A percentile compares a stretch with the other conserved stretches of the same genome.
Evolutionary conservation across 1,140 invertebrate genomes (phyloP).

Genomic region (Bombyx mandarina): DNA sequence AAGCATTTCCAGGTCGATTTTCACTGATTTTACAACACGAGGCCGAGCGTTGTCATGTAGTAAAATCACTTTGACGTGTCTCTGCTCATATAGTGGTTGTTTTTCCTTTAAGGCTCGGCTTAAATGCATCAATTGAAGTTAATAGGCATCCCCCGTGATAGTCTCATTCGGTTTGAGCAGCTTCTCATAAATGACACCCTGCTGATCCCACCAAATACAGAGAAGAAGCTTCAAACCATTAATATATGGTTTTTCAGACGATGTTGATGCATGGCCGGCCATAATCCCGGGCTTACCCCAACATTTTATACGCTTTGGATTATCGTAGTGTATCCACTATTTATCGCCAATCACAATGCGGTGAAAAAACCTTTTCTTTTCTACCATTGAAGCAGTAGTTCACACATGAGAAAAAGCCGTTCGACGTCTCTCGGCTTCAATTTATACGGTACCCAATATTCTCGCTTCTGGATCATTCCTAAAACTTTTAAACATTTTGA

Average conservation of each 20-base stretch:
- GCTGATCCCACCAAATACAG: constrained; percentile 5
- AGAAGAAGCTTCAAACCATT: constrained; percentile 3
- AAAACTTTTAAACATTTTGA: background rate
- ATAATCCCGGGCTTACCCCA: too few species aligned
- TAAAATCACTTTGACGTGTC: background rate
- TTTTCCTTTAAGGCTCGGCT: background rate
- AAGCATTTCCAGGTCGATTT: constrained; percentile 1
- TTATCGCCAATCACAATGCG: background rate
- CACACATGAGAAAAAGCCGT: constrained; percentile 5
- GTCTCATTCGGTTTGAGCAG: constrained; percentile 6
- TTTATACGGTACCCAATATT: constrained; percentile 1
- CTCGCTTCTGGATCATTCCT: constrained; percentile 4
- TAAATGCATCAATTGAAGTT: background rate
- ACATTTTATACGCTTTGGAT: constrained; percentile 1
- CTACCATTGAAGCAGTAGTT: constrained; percentile 1
- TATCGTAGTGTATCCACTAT: background rate
- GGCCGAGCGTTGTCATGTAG: constrained; percentile 1
- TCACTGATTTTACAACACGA: constrained; percentile 3
- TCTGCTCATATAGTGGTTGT: constrained; percentile 1
- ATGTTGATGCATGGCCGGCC: constrained; percentile 1
- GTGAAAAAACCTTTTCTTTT: background rate
- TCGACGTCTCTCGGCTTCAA: constrained; percentile 3
- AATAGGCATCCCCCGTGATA: background rate
- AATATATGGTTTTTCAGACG: constrained; percentile 2
- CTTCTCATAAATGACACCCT: constrained; percentile 3